Evolutionary conservation across 2,113 vertebrate species (phyloP), one percentile per base, ranked within the genome.

Genomic region (Trachemys scripta): DNA sequence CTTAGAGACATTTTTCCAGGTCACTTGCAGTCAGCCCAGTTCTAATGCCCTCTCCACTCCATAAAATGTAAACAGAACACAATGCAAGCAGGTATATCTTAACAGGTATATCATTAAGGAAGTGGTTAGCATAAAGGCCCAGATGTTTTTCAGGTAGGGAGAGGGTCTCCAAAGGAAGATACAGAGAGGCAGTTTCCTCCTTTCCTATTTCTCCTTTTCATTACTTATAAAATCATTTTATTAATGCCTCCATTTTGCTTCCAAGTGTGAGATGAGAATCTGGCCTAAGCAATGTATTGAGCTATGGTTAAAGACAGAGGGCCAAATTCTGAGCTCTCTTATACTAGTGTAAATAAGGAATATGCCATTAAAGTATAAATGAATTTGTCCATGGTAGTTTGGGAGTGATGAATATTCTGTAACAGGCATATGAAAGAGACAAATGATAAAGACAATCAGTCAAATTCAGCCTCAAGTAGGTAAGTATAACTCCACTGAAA

Each of bases 21-120:
- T 94, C 53, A 57, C 87, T 89, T 84, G 31, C 9, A 90, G 95
- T 96, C 81, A 86, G 19, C 24, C 88, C 35, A 45, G 8, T 12
- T 14, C 65, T 80, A 62, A 76, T 82, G 31, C n/a, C 5, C 24
- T 50, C 14, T 11, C 42, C 65, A 79, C n/a, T 20, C 88, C 35
- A 87, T 82, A 92, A 94, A 94, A 90, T 47, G 35, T 54, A 27
- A 57, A 53, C 72, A 86, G 88, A 95, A 50, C 27, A 76, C 24
- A 85, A 5, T 69, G 17, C 16, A 69, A 69, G 35, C 31, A 7
- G 62, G 14, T 62, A 62, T 62, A 62, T 62, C 31, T 69, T 8
- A n/a, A 20, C 35, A 69, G 17, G 65, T 72, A 10, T 72, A 72
- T 72, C n/a, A 38, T 38, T 72, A 38, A 69, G 31, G 62, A 69